Percentiles rank a stretch among this genome's conserved stretches.
These are phyloP conservation scores for Vimba vimba DNA, from an alignment of 2,113 vertebrate genomes.

Conservation along the genomic window DNA sequence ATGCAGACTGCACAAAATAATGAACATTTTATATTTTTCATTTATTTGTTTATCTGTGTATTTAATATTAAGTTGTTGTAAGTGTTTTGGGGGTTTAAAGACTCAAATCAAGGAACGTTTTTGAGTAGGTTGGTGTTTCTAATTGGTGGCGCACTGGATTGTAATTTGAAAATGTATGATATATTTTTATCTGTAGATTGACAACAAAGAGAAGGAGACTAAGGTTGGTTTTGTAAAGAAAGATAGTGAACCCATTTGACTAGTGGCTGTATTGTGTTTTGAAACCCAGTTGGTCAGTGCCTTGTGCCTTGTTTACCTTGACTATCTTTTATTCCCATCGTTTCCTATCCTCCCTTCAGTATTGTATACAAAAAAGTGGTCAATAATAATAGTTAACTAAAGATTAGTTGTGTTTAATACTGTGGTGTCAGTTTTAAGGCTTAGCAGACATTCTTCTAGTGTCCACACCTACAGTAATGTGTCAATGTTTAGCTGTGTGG, in stretches of 20 bases:
- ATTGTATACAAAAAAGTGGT: neutral
- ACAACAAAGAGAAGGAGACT: conserved; percentile 75
- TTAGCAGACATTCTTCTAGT: neutral
- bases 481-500: conserved; percentile 9
- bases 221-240: conserved; percentile 63
- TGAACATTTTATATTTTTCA: too few relatives aligned
- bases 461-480: neutral
- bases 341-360: neutral
- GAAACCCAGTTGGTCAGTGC: neutral
- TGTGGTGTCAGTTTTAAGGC: neutral
- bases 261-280: neutral
- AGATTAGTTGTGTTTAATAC: neutral
- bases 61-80: too few relatives aligned
- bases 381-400: neutral
- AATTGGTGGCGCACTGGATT: neutral
- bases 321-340: neutral
- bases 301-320: neutral
- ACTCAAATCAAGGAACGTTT: neutral
- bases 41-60: too few relatives aligned
- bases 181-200: conserved; percentile 60
- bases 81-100: too few relatives aligned
- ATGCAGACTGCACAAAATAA: too few relatives aligned
- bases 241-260: neutral
- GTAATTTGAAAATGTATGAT: neutral
- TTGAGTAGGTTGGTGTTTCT: neutral